Percentiles rank a stretch among this genome's conserved stretches.
phyloP scores from a whole-genome alignment of 2,797 vertebrate species.

The Denticeps clupeoides region DNA sequence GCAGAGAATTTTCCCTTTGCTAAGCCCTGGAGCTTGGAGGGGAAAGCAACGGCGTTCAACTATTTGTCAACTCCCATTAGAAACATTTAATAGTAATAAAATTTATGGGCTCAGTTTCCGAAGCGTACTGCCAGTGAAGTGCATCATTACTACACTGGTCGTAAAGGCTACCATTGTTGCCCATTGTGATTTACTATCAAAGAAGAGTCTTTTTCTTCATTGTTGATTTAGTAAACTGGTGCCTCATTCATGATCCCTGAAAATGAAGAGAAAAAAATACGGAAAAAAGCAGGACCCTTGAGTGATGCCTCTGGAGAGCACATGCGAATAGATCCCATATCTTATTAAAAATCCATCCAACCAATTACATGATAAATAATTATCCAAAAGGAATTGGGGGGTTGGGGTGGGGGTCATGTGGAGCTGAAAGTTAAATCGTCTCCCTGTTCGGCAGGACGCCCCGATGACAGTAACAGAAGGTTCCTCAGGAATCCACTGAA shows the following conservation, averaged over 20 bases:
- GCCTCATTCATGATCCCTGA: neutral
- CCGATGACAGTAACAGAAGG: conserved; percentile 60
- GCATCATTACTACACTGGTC: conserved; percentile 65
- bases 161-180: conserved; percentile 80
- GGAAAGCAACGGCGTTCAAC: conserved; percentile 78
- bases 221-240: conserved; percentile 25
- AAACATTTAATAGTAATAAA: conserved; percentile 92
- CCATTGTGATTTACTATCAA: conserved; percentile 61
- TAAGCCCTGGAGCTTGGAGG: conserved; percentile 59
- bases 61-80: conserved; percentile 98
- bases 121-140: conserved; percentile 77
- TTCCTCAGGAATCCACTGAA: conserved; percentile 55
- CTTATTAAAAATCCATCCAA: conserved; percentile 22
- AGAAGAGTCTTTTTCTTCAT: conserved; percentile 39
- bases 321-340: conserved; percentile 15
- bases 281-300: conserved; percentile 8
- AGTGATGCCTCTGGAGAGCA: conserved; percentile 16
- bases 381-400: conserved; percentile 26
- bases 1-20: conserved; percentile 67
- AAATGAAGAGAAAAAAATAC: neutral
- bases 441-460: conserved; percentile 39
- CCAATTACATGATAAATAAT: conserved; percentile 37
- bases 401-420: too few relatives aligned
- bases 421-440: conserved; percentile 37
- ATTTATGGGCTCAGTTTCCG: conserved; percentile 86